These are phyloP conservation scores for Ariopsis seemanni DNA, from an alignment of 2,113 vertebrate species.

Conservation along the genomic window DNA sequence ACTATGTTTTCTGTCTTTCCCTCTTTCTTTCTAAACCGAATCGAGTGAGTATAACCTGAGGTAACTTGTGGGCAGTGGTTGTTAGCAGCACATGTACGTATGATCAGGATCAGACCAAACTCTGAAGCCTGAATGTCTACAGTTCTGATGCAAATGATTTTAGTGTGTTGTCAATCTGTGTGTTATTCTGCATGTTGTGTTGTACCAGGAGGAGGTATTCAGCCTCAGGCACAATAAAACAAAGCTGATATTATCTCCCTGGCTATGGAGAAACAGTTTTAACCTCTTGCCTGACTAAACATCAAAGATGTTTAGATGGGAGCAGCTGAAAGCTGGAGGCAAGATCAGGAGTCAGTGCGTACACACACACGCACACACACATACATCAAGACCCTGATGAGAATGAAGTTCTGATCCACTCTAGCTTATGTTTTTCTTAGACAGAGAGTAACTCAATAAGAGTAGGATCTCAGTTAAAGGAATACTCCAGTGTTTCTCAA, in stretches of 20 bases:
- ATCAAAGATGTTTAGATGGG: constrained; percentile 16
- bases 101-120: constrained; percentile 14
- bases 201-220: neutral
- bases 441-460: neutral
- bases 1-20: neutral
- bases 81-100: constrained; percentile 32
- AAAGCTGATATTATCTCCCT: constrained; percentile 10
- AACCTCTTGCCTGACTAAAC: constrained; percentile 20
- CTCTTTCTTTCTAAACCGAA: constrained; percentile 3
- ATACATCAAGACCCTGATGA: neutral
- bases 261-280: constrained; percentile 20
- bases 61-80: constrained; percentile 56
- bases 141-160: neutral
- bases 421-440: neutral
- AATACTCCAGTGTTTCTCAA: neutral
- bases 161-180: neutral
- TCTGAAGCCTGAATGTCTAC: constrained; percentile 27
- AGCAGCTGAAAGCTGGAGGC: constrained; percentile 53
- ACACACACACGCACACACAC: constrained; percentile 8
- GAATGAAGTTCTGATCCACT: neutral
- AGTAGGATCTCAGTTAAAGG: neutral
- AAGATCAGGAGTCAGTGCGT: constrained; percentile 4
- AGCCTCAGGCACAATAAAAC: constrained; percentile 15
- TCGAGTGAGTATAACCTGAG: constrained; percentile 51
- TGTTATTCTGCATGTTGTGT: neutral